These are phyloP conservation scores for Montipora sp. DNA, from an alignment of 64 coral and sea anemone species.

Conservation along the genomic window DNA sequence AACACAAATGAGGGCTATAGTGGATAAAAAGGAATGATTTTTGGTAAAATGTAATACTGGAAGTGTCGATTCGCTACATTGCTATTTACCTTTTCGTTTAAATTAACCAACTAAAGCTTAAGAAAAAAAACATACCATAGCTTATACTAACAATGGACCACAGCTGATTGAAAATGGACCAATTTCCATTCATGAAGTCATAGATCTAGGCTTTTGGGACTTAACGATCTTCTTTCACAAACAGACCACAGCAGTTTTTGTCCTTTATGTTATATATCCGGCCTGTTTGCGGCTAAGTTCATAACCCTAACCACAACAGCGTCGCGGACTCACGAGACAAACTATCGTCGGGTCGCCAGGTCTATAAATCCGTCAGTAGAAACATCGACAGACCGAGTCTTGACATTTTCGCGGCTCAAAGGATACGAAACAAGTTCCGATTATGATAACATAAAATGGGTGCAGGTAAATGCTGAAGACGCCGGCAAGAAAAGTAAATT, in stretches of 20 bases:
- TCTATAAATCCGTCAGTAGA: too few species aligned
- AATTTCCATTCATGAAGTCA: not conserved
- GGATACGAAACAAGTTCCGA: not conserved
- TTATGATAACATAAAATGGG: not conserved
- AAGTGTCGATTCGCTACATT: not conserved
- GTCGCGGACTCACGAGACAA: not conserved
- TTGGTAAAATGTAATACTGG: not conserved
- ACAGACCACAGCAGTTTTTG: too few species aligned
- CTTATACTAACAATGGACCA: not conserved
- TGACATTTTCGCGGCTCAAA: not conserved
- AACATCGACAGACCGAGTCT: not conserved
- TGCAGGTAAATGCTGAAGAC: constrained; percentile 2
- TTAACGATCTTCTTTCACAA: too few species aligned
- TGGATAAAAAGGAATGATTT: not conserved
- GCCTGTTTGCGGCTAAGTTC: too few species aligned
- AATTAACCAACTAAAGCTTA: too few species aligned
- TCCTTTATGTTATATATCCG: too few species aligned
- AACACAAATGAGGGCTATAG: not conserved
- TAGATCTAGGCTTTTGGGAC: not conserved
- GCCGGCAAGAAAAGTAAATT: not conserved
- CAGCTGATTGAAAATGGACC: not conserved
- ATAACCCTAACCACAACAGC: too few species aligned
- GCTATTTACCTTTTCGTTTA: too few species aligned
- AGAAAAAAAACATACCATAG: too few species aligned
- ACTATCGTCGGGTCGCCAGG: not conserved